Evolutionary conservation across 37 sponge, comb jelly and placozoan species (phyloP).

Genomic region (Oopsacas minuta): DNA sequence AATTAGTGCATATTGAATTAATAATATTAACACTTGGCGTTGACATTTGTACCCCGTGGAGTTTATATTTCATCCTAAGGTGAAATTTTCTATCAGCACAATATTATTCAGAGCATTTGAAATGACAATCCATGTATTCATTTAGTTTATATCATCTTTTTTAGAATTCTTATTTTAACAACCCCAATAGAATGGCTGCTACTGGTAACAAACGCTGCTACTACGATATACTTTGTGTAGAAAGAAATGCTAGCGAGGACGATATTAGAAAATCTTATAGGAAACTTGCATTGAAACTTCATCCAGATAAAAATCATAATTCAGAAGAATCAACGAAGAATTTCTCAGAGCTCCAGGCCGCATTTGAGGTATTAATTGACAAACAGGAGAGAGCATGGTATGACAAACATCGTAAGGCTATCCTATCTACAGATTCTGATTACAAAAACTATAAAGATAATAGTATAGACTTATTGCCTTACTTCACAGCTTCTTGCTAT

Average conservation of each 20-base stretch:
- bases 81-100: too few relatives aligned
- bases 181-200: not conserved
- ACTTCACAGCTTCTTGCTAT: constrained; percentile 63
- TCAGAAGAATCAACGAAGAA: constrained; percentile 41
- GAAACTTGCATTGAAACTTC: constrained; percentile 11
- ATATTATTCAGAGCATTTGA: too few relatives aligned
- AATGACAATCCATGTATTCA: too few relatives aligned
- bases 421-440: constrained; percentile 68
- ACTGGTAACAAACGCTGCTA: not conserved
- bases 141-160: too few relatives aligned
- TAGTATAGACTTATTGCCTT: constrained; percentile 72
- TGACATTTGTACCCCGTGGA: too few relatives aligned
- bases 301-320: constrained; percentile 69
- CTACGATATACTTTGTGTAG: constrained; percentile 2
- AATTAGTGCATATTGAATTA: too few relatives aligned
- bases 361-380: constrained; percentile 90
- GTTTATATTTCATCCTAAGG: too few relatives aligned
- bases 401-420: constrained; percentile 85
- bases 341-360: constrained; percentile 64
- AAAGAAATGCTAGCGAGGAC: not conserved
- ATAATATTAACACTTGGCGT: too few relatives aligned
- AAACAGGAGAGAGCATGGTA: constrained; percentile 98
- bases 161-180: not conserved
- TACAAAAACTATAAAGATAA: constrained; percentile 54
- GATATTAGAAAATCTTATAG: not conserved